phyloP scores from a whole-genome alignment of 2,113 vertebrate genomes.

The Dasyornis broadbenti region DNA sequence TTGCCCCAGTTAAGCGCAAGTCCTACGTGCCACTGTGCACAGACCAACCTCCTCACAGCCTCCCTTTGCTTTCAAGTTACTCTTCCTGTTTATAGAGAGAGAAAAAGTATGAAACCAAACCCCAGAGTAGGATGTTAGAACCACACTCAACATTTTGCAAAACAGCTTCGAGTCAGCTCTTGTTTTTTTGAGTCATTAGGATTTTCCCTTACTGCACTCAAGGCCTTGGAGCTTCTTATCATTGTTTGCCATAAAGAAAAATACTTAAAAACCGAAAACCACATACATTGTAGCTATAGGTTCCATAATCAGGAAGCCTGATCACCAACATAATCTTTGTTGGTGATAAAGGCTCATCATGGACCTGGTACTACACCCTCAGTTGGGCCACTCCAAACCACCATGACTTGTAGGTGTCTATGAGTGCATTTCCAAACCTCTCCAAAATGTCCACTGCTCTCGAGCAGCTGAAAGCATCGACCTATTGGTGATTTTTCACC shows the following conservation, averaged over 20 bases:
- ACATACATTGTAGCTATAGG: not conserved
- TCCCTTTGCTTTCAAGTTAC: not conserved
- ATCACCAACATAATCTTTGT: not conserved
- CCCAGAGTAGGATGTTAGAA: not conserved
- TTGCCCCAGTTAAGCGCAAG: not conserved
- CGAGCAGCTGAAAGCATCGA: not conserved
- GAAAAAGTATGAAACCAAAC: not conserved
- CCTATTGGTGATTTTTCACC: not conserved
- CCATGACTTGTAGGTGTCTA: fast-evolving
- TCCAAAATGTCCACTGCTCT: not conserved
- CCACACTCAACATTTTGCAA: not conserved
- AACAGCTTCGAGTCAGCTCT: not conserved
- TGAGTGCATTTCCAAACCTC: not conserved
- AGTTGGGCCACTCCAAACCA: not conserved
- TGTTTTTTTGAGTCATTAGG: not conserved
- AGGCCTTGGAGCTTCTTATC: not conserved
- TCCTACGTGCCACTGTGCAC: not conserved
- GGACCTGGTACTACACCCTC: not conserved
- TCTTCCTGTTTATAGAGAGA: not conserved
- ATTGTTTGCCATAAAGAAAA: not conserved
- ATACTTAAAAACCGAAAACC: not conserved
- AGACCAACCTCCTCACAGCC: not conserved
- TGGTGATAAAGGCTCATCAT: not conserved
- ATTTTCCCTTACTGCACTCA: not conserved
- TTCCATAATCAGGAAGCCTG: not conserved